Evolutionary conservation across 2,888 invertebrate genomes (phyloP).

Genomic region (Coleophora deauratella): DNA sequence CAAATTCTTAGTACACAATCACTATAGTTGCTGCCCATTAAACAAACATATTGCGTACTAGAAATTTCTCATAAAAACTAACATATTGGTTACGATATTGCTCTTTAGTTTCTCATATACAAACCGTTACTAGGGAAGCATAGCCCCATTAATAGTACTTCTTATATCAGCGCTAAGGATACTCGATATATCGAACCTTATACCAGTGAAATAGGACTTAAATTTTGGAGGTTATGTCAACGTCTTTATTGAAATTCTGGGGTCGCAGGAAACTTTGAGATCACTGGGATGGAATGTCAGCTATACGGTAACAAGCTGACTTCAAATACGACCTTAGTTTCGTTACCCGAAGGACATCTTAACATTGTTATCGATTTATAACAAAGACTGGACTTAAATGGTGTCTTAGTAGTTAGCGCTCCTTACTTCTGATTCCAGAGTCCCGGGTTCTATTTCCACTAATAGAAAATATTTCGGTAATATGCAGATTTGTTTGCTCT

Average conservation of each 20-base stretch:
- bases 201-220: too few species aligned
- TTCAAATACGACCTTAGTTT: slow-evolving; percentile 7
- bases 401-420: too few species aligned
- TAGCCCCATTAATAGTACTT: slow-evolving; percentile 45
- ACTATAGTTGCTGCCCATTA: slow-evolving; percentile 38
- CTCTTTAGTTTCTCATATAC: slow-evolving; percentile 39
- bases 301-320: slow-evolving; percentile 10
- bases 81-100: slow-evolving; percentile 40
- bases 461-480: too few species aligned
- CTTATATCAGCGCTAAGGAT: slow-evolving; percentile 21
- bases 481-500: too few species aligned
- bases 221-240: background rate
- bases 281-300: slow-evolving; percentile 30
- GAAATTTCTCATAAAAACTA: slow-evolving; percentile 57
- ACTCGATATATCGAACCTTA: background rate
- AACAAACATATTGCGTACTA: slow-evolving; percentile 54
- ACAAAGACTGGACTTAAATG: too few species aligned
- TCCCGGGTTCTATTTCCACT: too few species aligned
- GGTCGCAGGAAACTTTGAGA: slow-evolving; percentile 42
- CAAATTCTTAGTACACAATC: slow-evolving; percentile 19
- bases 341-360: slow-evolving; percentile 5
- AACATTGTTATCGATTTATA: too few species aligned
- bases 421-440: too few species aligned
- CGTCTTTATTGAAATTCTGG: slow-evolving; percentile 66
- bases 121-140: slow-evolving; percentile 36